Percentiles rank a stretch among this genome's conserved stretches.
These are phyloP conservation scores for Prosapia bicincta DNA, from an alignment of 2,888 invertebrate genomes.

Conservation along the genomic window DNA sequence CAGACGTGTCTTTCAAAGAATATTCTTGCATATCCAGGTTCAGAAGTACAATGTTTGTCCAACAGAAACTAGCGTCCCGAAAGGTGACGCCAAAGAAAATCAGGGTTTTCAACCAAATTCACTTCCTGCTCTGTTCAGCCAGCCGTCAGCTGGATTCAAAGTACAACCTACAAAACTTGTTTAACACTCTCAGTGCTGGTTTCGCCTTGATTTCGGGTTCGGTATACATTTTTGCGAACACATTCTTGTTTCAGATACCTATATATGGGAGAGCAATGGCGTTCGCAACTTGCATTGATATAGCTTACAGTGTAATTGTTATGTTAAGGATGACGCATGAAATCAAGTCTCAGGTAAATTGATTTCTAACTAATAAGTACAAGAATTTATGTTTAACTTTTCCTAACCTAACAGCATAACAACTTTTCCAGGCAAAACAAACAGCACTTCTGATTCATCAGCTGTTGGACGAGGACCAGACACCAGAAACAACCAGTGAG, in stretches of 20 bases:
- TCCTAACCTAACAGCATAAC: too few species aligned
- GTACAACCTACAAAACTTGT: background rate
- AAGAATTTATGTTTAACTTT: too few species aligned
- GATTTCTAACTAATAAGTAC: too few species aligned
- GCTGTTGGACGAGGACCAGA: background rate
- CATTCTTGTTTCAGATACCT: background rate
- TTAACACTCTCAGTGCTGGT: background rate
- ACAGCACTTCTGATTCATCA: background rate
- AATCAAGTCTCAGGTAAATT: background rate
- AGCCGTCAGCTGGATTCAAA: background rate
- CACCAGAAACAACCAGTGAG: background rate
- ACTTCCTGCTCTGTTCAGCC: background rate
- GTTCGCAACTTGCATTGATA: background rate
- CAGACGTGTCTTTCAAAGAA: background rate
- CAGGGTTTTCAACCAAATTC: background rate
- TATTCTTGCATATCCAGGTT: background rate
- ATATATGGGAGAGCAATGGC: background rate
- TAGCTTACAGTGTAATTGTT: background rate
- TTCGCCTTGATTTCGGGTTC: background rate
- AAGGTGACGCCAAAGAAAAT: background rate
- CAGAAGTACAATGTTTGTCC: background rate
- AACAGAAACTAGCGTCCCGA: background rate
- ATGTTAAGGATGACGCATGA: background rate
- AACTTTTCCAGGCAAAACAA: background rate
- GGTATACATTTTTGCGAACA: background rate